phyloP scores from a whole-genome alignment of 2,888 invertebrate species.

The Mimachlamys varia region DNA sequence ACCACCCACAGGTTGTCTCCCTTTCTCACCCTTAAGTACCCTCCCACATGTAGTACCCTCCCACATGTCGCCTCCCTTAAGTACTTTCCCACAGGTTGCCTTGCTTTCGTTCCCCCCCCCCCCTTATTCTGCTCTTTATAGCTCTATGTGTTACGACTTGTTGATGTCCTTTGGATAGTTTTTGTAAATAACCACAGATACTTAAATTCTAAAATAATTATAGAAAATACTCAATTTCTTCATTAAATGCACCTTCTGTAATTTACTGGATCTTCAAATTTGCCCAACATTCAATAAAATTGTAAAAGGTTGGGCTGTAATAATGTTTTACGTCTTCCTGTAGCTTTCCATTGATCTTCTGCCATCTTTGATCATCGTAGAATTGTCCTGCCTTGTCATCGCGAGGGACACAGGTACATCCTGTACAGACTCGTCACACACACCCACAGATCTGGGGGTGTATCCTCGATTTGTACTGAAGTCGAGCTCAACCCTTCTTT shows the following conservation, averaged over 20 bases:
- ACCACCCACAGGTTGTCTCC: too few relatives aligned
- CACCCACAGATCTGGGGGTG: not conserved
- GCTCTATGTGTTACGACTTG: not conserved
- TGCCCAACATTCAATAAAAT: not conserved
- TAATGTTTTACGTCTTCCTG: not conserved
- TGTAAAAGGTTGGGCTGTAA: not conserved
- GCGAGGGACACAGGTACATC: not conserved
- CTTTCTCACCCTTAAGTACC: too few relatives aligned
- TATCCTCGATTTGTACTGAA: not conserved
- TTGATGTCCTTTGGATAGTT: not conserved
- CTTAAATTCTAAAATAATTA: conserved; percentile 4
- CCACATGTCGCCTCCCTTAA: not conserved
- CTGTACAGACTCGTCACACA: not conserved
- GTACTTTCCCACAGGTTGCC: not conserved
- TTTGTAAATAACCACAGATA: not conserved
- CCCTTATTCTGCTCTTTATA: not conserved
- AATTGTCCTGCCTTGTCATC: not conserved
- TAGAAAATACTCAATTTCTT: not conserved
- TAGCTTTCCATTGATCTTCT: not conserved
- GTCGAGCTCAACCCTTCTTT: not conserved
- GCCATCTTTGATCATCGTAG: not conserved
- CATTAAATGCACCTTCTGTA: conserved; percentile 2
- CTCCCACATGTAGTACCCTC: not conserved
- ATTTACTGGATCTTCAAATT: conserved; percentile 1
- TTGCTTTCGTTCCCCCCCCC: not conserved